Base-by-base conservation (phyloP, 2,888 invertebrate genomes). In the Noctua janthina region DNA sequence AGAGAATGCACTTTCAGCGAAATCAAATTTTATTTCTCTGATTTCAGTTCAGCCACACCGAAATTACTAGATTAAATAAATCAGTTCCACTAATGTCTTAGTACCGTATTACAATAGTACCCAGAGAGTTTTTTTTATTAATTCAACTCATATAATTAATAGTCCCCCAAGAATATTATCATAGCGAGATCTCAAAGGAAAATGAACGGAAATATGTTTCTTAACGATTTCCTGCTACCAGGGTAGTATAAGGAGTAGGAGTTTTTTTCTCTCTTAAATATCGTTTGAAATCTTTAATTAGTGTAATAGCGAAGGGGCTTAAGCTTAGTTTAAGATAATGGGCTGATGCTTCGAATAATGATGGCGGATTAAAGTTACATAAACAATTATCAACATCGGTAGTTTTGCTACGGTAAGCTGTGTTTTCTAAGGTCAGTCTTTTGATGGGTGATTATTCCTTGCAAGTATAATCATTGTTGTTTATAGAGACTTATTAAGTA, bases 181-280 rank as follows among this genome's bases (percentile, higher is more conserved):
- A 62, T 54, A 68, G 39, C 17, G 54, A 74, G 66, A 79, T 76
- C 79, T 81, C 87, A 88, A 86, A 89, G 88, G 78, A 84, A 87
- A 90, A 85, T 82, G 82, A 84, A 84, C 74, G 89, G 90, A 90
- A 90, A 88, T 88, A 82, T 84, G 85, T 84, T 87, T 82, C 85
- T 77, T 88, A 88, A 89, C 71, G 84, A 90, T 85, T 88, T 90
- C 88, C 89, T 74, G 72, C 66, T 84, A 86, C 83, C 76, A 89
- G 88, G 78, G 59, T 2, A 72, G 39, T 66, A 83, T 84, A 82
- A 88, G 87, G 11, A 67, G 74, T 76, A 59, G 70, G 76, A 84
- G 81, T 54, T 74, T 82, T 79, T 82, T 83, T 87, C 82, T 71
- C 20, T 79, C 56, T 81, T 78, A 76, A 81, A 84, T 81, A 77